phyloP scores from a whole-genome alignment of 2,113 vertebrate species.

The Pachypanchax playfairii region DNA sequence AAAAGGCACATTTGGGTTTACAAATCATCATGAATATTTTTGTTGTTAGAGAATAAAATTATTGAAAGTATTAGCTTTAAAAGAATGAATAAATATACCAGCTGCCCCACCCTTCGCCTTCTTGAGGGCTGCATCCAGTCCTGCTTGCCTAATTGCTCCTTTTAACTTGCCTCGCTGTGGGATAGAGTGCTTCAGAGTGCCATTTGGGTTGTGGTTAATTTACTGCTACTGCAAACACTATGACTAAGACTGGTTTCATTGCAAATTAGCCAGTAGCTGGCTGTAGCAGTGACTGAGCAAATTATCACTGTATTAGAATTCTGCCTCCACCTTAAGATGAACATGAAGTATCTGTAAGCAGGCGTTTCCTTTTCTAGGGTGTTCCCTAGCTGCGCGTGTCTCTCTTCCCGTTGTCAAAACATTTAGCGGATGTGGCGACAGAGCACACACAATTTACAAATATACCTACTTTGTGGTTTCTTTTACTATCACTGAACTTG shows the following conservation, averaged over 20 bases:
- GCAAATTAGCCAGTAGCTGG: not conserved
- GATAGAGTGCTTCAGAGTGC: slow-evolving; percentile 11
- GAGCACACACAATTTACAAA: slow-evolving; percentile 56
- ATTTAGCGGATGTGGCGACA: slow-evolving; percentile 69
- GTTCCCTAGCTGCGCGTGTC: slow-evolving; percentile 53
- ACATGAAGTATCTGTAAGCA: slow-evolving; percentile 32
- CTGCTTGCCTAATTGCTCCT: slow-evolving; percentile 24
- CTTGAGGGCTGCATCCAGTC: slow-evolving; percentile 21
- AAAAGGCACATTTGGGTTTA: too few species aligned
- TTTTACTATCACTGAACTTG: slow-evolving; percentile 35
- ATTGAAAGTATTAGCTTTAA: too few species aligned
- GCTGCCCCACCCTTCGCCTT: slow-evolving; percentile 45
- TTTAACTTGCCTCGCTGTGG: slow-evolving; percentile 1
- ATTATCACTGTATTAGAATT: slow-evolving; percentile 36
- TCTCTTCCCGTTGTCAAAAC: slow-evolving; percentile 70
- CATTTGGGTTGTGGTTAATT: slow-evolving; percentile 22
- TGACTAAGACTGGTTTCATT: slow-evolving; percentile 1
- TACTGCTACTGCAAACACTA: slow-evolving; percentile 1
- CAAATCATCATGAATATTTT: too few species aligned
- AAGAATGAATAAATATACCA: slow-evolving; percentile 2
- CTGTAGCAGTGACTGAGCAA: slow-evolving; percentile 12
- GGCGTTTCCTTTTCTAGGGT: slow-evolving; percentile 66
- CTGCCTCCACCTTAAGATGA: slow-evolving; percentile 24
- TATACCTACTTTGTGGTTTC: slow-evolving; percentile 52
- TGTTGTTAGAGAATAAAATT: too few species aligned